A percentile compares a stretch with the other conserved stretches of the same genome.
These are phyloP conservation scores for Deroplatys truncata DNA, from an alignment of 2,888 invertebrate species.

Conservation along the genomic window DNA sequence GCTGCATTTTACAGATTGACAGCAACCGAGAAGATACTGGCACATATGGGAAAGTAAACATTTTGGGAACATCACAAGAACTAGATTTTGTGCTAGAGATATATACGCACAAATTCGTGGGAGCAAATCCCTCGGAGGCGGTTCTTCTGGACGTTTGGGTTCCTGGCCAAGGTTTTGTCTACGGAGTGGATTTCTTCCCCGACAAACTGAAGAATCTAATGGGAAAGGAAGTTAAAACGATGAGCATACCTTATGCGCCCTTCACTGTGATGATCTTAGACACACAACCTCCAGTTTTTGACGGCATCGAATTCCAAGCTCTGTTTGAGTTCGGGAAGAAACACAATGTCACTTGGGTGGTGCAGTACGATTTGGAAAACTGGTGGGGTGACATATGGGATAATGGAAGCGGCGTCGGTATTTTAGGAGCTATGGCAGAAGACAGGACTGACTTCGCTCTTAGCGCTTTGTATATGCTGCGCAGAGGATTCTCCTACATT, in stretches of 20 bases:
- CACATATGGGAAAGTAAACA: too few species aligned
- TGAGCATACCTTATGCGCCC: slow-evolving; percentile 58
- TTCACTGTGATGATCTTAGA: slow-evolving; percentile 45
- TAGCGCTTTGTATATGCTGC: slow-evolving; percentile 58
- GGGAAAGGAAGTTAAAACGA: slow-evolving; percentile 50
- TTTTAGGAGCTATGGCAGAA: slow-evolving; percentile 46
- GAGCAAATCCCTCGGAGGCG: background rate
- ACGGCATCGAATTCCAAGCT: slow-evolving; percentile 48
- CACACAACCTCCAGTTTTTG: slow-evolving; percentile 17
- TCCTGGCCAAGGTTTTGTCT: slow-evolving; percentile 37
- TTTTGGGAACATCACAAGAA: too few species aligned
- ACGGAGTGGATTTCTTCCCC: slow-evolving; percentile 46
- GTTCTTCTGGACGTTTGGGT: background rate
- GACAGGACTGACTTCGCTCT: slow-evolving; percentile 61
- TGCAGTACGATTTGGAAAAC: slow-evolving; percentile 45
- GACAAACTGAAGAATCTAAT: slow-evolving; percentile 48
- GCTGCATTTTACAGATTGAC: too few species aligned
- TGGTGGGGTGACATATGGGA: slow-evolving; percentile 64
- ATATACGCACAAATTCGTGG: background rate
- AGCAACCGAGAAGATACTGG: too few species aligned
- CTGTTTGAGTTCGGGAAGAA: slow-evolving; percentile 43
- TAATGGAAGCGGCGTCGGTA: slow-evolving; percentile 46
- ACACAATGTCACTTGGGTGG: slow-evolving; percentile 2
- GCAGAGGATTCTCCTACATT: slow-evolving; percentile 54
- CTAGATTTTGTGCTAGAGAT: background rate